These are phyloP conservation scores for Paraescarpia echinospica DNA, from an alignment of 1,140 invertebrate species.

Conservation along the genomic window DNA sequence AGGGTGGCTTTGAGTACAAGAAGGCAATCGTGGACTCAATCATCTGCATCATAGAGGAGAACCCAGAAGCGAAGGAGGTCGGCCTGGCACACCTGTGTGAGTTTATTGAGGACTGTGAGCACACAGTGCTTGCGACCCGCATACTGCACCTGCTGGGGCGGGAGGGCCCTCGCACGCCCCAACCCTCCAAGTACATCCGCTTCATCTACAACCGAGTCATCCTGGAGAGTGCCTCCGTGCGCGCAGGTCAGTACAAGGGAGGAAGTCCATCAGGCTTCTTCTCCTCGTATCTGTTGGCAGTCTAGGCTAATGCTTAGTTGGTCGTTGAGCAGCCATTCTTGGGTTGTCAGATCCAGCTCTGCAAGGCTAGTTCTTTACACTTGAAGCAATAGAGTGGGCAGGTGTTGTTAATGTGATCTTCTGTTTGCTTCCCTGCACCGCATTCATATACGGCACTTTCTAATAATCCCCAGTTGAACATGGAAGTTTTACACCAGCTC, in stretches of 20 bases:
- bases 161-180: constrained; percentile 92
- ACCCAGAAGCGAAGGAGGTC: constrained; percentile 91
- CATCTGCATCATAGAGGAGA: constrained; percentile 96
- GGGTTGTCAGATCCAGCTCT: no score
- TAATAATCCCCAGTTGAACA: no score
- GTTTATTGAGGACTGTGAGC: constrained; percentile 99
- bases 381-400: no score
- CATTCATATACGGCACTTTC: no score
- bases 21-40: constrained; percentile 98
- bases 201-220: constrained; percentile 99
- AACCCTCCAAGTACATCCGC: constrained; percentile 93
- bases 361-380: no score
- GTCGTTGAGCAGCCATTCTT: no score
- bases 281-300: not conserved
- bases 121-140: constrained; percentile 92
- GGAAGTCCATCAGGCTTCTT: not conserved
- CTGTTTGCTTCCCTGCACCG: no score
- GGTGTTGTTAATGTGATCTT: no score
- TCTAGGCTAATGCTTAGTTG: no score
- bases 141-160: constrained; percentile 96
- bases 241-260: constrained; percentile 63
- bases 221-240: constrained; percentile 89
- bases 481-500: no score
- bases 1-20: constrained; percentile 95
- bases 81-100: constrained; percentile 96